Evolutionary conservation across 2,113 vertebrate species (phyloP), one percentile per base, ranked within the genome.

Genomic region (Elephas maximus): DNA sequence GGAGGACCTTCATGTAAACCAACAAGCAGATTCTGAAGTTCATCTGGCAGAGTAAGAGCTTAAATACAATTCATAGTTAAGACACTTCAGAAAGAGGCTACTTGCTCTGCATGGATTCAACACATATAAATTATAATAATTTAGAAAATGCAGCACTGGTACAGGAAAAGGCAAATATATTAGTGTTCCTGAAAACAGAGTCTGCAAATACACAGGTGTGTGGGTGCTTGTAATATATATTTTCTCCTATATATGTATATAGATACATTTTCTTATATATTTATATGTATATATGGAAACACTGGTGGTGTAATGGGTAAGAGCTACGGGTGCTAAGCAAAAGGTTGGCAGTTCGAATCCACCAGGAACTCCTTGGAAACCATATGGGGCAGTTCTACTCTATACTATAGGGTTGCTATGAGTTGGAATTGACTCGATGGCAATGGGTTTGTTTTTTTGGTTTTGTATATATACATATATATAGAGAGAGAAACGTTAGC

Each of bases 21-120:
- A 37, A 93, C 9, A 91, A 95, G 48, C 33, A 79, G 28, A 76
- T 93, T 77, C 79, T 89, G 23, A 94, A 77, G n/a, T 88, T 95
- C 65, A 73, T 41, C 30, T 90, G 77, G 18, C 30, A 82, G 30
- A 85, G 21, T 41, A 77, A 88, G 14, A 82, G 5, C 17, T 41
- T 3, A 17, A 80, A 24, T 41, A 24, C 48, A 95, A 41, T 74
- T 91, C 74, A 41, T 60, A 93, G 51, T 53, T 79, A 41, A 89
- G 44, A 80, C 26, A n/a, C 24, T 90, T 88, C 69, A 88, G 69
- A 93, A 95, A 51, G 26, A 26, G 51, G 23, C 12, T 26, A 8
- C 15, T 65, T 37, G 0, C 9, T 7, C 23, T 21, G 20, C 48
- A 60, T 86, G 94, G 28, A 93, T 57, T 60, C 23, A 53, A 9